Base-by-base conservation (phyloP, 2,113 vertebrate genomes). In the Epinephelus fuscoguttatus region DNA sequence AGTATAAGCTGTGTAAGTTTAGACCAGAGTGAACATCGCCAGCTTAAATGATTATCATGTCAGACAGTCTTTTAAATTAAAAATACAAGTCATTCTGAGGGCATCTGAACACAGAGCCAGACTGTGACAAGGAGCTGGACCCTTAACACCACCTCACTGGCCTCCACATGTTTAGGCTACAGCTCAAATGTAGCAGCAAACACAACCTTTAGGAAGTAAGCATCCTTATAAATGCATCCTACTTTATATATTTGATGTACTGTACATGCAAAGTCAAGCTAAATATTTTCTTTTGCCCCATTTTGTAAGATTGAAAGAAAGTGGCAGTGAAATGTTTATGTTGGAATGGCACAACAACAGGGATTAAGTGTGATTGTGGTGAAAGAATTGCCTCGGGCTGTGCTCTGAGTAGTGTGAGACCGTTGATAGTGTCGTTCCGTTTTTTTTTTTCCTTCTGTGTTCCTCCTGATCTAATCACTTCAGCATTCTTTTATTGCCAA, bases 401-500 rank as follows among this genome's bases (percentile, higher is more conserved):
- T 77, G 63, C 86, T 80, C 59, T 57, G 33, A 87, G 59, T 37
- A 21, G 77, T 78, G 70, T 70, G 73, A 86, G 87, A 80, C 23
- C 9, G 56, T 76, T 78, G 75, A 86, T 86, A 85, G 71, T 84
- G 81, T 81, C 15, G 37, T 59, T 64, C 45, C 2, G 27, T n/a
- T 69, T 60, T 78, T 85, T 79, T 78, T 70, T 37, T 37, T 37
- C 33, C 55, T 49, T 19, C 17, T 62, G 19, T 9, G 19, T 75
- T 72, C 37, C 78, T 85, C 74, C 70, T 68, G 75, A 82, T 89
- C 67, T 80, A 90, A 85, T 89, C 75, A 68, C 86, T 60, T 21
- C 47, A 74, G 57, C 60, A 75, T 86, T 77, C 64, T 86, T 90
- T 90, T 87, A 89, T 91, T 78, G 80, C 70, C 76, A 47, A 56